These are phyloP conservation scores for Euphonia xanthogaster DNA, from an alignment of 2,797 vertebrate species.

Conservation along the genomic window DNA sequence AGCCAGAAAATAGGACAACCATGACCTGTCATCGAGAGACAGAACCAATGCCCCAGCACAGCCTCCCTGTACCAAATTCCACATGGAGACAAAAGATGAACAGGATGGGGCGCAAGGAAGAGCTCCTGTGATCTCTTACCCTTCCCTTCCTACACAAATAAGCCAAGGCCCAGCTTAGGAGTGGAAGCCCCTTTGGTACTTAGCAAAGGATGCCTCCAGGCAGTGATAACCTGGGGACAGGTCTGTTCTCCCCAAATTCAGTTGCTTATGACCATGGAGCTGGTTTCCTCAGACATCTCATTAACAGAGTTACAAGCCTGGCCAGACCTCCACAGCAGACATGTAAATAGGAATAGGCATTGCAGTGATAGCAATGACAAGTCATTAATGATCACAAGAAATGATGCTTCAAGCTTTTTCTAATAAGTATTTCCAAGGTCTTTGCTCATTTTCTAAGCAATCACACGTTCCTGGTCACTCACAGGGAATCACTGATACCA, in stretches of 20 bases:
- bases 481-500: background rate
- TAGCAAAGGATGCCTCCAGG: background rate
- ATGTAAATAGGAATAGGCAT: fast-evolving
- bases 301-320: background rate
- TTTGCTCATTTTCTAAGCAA: background rate
- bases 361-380: background rate
- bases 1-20: slow-evolving; percentile 17
- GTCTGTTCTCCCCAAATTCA: background rate
- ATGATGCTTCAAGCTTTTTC: background rate
- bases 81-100: background rate
- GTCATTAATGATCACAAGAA: background rate
- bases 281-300: background rate
- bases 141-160: background rate
- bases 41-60: background rate
- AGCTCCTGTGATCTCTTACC: background rate
- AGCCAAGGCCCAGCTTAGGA: background rate
- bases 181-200: background rate
- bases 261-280: fast-evolving
- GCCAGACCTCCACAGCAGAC: background rate
- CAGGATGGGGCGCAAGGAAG: background rate
- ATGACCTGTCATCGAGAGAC: background rate
- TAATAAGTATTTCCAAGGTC: background rate
- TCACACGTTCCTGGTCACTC: background rate
- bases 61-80: background rate
- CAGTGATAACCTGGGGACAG: background rate